phyloP scores from a whole-genome alignment of 1,140 invertebrate species.

The Panagrolaimus sp. region DNA sequence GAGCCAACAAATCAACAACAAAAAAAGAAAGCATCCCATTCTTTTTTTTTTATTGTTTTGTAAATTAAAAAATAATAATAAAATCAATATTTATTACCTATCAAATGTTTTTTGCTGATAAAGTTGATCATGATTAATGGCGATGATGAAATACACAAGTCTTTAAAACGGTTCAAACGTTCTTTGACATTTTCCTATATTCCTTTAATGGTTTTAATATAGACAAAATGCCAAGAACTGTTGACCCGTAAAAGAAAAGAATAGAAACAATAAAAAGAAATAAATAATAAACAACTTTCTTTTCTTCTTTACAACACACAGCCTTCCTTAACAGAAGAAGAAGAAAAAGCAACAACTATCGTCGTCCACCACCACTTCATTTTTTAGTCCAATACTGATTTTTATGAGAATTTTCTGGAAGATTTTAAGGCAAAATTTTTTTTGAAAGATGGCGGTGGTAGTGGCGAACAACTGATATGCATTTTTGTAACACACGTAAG shows the following conservation, averaged over 20 bases:
- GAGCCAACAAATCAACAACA: background rate
- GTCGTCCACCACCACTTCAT: background rate
- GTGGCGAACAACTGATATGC: no score
- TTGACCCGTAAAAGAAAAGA: background rate
- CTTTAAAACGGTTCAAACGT: background rate
- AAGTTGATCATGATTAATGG: no score
- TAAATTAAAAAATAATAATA: background rate
- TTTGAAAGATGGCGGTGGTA: no score
- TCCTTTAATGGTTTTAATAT: slow-evolving; percentile 11
- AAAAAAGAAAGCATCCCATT: background rate
- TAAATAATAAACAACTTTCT: background rate
- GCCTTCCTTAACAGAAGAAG: background rate
- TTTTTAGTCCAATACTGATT: background rate
- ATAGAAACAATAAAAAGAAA: background rate
- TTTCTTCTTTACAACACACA: background rate
- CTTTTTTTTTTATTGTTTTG: background rate
- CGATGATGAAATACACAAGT: no score
- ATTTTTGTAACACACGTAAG: no score
- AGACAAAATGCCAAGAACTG: slow-evolving; percentile 11
- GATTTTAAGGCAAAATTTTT: no score
- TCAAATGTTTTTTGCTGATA: background rate
- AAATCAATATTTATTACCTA: background rate
- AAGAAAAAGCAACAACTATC: background rate
- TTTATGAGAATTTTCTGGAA: background rate
- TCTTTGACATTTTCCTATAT: slow-evolving; percentile 15